Base-by-base conservation (phyloP, 1,140 invertebrate genomes). In the Heliconius hewitsoni region DNA sequence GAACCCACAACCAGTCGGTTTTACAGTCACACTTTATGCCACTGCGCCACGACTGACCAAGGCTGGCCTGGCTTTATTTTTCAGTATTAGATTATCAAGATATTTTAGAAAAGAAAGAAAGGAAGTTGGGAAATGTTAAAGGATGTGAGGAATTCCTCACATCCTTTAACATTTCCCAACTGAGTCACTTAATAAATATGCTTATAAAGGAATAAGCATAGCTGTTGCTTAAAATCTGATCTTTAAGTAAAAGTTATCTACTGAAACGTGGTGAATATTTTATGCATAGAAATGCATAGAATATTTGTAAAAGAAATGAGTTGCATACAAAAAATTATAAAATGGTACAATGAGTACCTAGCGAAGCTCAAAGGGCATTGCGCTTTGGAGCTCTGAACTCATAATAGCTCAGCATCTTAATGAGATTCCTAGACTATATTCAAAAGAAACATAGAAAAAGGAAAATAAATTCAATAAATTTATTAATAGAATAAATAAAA, bases 301-400 rank as follows among this genome's bases (percentile, higher is more conserved):
- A 66, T 66, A 5, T 66, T 30, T 66, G 27, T 66, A 66, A 30
- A 66, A 27, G 23, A 66, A 66, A 16, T 66, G 23, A 30, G 27
- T 66, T 66, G 60, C 60, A 66, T 30, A 66, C 27, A 76, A 76
- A 76, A 76, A 76, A 27, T 23, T 42, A 75, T 75, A 42, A 37
- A 46, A 76, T 76, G 74, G 37, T 76, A 76, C 74, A 46, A 60
- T 76, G 60, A 76, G 66, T 39, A 76, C 34, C 39, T 76, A 57
- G 57, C 66, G 57, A 76, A 70, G 74, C 74, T 76, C 60, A 39
- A 76, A 60, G 74, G 60, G 39, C 74, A 23, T 76, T 76, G 74
- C 27, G 57, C 74, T 71, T 4, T 66, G 27, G 27, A 30, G 60
- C 60, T 66, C 60, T 66, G 60, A 66, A 66, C 60, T 66, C 27